Base-by-base conservation (phyloP, 2,113 vertebrate species). In the Microcebus murinus region DNA sequence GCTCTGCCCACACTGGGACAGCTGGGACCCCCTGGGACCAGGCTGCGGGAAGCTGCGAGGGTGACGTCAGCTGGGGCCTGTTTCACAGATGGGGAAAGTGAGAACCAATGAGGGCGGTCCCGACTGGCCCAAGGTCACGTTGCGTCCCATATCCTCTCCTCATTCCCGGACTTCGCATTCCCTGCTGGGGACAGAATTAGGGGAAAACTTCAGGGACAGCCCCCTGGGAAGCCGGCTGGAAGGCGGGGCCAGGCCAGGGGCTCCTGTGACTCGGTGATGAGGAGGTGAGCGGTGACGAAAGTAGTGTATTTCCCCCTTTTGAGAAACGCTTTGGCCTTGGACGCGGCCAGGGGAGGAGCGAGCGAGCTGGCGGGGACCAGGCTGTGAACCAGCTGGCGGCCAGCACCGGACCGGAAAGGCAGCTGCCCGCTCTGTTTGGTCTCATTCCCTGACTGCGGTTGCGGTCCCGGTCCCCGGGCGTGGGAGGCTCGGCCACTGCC, bases 241-340 rank as follows among this genome's bases (percentile, higher is more conserved):
- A 80, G 85, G 82, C 11, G 6, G 91, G 74, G 59, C 55, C 18
- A 0, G 14, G 73, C 27, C 25, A 18, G 74, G 82, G 84, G 74
- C 25, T 27, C 29, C 39, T 1, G 83, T 27, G 85, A 96, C 39
- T 42, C 13, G 2, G 20, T 29, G 18, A 81, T 25, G 96, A 61
- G 79, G 23, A 36, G 31, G 76, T 20, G 96, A 63, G 70, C 55
- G 57, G 27, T 95, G 94, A 92, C 25, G 81, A n/a, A 84, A 92
- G 87, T 17, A 70, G 71, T 48, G 45, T 70, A 42, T 80, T 96
- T 97, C 91, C 96, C 94, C 63, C 71, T 91, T 96, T 94, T 97
- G 96, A 90, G 94, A 98, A 97, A 97, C 12, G 12, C 68, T 97
- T 88, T 91, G 97, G 95, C 97, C 86, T 85, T 87, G 36, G 63